Conservation (phyloP, 1,140 invertebrate genomes). For the fruit fly (Drosophila melanogaster) region DNA sequence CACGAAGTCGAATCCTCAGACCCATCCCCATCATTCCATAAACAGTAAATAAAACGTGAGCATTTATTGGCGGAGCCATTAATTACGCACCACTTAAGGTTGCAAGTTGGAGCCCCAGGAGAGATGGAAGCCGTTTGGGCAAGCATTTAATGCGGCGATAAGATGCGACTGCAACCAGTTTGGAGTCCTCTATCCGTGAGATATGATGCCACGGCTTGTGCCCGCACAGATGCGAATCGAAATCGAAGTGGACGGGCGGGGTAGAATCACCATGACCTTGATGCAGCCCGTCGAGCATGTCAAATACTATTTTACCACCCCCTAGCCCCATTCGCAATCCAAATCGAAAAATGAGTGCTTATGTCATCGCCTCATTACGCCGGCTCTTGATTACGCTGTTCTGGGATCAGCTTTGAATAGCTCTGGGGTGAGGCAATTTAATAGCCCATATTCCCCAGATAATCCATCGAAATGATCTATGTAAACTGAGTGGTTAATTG, state of each 20-base stretch:
- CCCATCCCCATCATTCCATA: slow-evolving; percentile 45
- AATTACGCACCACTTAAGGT: slow-evolving; percentile 70
- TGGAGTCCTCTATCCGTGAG: slow-evolving; percentile 7
- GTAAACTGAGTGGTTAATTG: slow-evolving; percentile 22
- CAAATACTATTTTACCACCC: slow-evolving; percentile 17
- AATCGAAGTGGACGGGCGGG: slow-evolving; percentile 26
- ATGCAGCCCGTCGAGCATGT: slow-evolving; percentile 38
- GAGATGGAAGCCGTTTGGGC: slow-evolving; percentile 49
- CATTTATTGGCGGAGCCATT: slow-evolving; percentile 68
- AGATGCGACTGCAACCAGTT: slow-evolving; percentile 46
- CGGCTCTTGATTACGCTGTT: slow-evolving; percentile 21
- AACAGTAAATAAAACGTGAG: slow-evolving; percentile 78
- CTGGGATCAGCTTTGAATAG: slow-evolving; percentile 26
- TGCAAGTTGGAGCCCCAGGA: slow-evolving; percentile 32
- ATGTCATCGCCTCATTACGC: slow-evolving; percentile 52
- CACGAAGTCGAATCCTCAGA: slow-evolving; percentile 44
- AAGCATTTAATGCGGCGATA: slow-evolving; percentile 48
- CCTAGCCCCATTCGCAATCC: slow-evolving; percentile 10
- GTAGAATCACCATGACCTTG: slow-evolving; percentile 23
- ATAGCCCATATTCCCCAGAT: slow-evolving; percentile 23
- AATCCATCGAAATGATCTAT: slow-evolving; percentile 26
- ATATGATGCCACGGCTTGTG: slow-evolving; percentile 45
- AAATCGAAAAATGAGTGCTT: slow-evolving; percentile 27
- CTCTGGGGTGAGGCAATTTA: slow-evolving; percentile 34
- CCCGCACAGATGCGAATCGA: slow-evolving; percentile 51